Base-by-base conservation (phyloP, 1,140 invertebrate genomes). In the Psix sp. region DNA sequence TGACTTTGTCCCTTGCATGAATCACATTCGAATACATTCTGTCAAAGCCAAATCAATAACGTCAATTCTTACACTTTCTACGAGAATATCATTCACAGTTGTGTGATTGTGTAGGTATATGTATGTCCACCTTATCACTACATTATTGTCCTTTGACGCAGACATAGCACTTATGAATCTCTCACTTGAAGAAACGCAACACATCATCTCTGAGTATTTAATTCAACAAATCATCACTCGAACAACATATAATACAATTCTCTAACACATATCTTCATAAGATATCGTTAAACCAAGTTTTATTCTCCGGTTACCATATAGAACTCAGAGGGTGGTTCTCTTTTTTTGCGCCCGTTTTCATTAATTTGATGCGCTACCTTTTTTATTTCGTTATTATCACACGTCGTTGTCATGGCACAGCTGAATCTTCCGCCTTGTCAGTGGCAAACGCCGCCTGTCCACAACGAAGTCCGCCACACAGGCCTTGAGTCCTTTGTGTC, bases 401-500 rank as follows among this genome's bases (percentile, higher is more conserved):
- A 88, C 86, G 52, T 88, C 86, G 74, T 88, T 88, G 68, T 88
- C 87, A 71, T 88, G 87, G 62, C 87, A 88, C 54, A 84, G 84
- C n/a, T 86, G 82, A 38, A 88, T 85, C 43, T 81, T 86, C 36
- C 86, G 78, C 52, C 85, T 81, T 9, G 84, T 76, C 11, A 88
- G 40, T n/a, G 84, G 85, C 29, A 89, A 57, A 31, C 84, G 80
- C 57, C 88, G 82, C 66, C 86, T 89, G 74, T 90, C 89, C 15
- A 90, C 87, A 31, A 89, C 83, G 54, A 91, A 88, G 51, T 88
- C 82, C 11, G 89, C 86, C 18, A 93, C 86, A 81, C 92, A 93
- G n/a, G 90, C 91, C 0, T 86, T 85, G 77, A 92, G 89, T 10
- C 90, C 90, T 20, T 87, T 80, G 72, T 91, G 90, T 52, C 91